A percentile compares a stretch with the other conserved stretches of the same genome.
Conservation (phyloP, 2,888 invertebrate genomes). For the Melitaea athalia region DNA sequence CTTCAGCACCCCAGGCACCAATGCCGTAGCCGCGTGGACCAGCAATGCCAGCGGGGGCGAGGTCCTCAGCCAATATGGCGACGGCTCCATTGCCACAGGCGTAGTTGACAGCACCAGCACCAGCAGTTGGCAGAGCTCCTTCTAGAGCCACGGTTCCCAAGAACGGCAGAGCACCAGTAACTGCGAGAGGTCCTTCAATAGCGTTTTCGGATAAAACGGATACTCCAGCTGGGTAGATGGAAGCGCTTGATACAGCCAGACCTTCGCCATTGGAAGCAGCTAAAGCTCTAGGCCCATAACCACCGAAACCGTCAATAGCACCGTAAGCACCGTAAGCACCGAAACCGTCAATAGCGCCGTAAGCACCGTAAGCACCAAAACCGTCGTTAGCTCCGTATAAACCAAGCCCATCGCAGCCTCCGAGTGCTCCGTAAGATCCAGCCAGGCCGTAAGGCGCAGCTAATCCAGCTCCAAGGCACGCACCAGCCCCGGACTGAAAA, state of each 20-base stretch:
- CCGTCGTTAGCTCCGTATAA: neutral
- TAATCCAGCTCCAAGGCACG: constrained; percentile 1
- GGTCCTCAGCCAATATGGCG: constrained; percentile 40
- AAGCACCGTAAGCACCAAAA: neutral
- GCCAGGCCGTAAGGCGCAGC: neutral
- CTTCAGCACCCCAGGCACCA: constrained; percentile 28
- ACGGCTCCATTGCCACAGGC: constrained; percentile 45
- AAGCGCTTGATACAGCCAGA: constrained; percentile 47
- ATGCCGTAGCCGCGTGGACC: constrained; percentile 30
- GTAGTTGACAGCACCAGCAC: constrained; percentile 44
- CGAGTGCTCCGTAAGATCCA: no score
- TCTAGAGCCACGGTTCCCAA: constrained; percentile 47
- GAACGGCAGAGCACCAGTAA: constrained; percentile 48
- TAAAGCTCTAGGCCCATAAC: neutral
- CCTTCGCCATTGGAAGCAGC: constrained; percentile 29
- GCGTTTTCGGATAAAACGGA: constrained; percentile 51
- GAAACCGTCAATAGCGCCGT: neutral
- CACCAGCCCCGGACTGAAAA: neutral
- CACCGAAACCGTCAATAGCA: neutral
- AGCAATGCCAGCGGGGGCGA: neutral
- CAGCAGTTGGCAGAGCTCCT: constrained; percentile 44
- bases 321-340: neutral
- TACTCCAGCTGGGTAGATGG: constrained; percentile 48
- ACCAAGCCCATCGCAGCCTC: neutral
- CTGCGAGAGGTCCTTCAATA: constrained; percentile 46